Conservation (phyloP, 2,797 vertebrate species). For the Mormyrops boulengeri region DNA sequence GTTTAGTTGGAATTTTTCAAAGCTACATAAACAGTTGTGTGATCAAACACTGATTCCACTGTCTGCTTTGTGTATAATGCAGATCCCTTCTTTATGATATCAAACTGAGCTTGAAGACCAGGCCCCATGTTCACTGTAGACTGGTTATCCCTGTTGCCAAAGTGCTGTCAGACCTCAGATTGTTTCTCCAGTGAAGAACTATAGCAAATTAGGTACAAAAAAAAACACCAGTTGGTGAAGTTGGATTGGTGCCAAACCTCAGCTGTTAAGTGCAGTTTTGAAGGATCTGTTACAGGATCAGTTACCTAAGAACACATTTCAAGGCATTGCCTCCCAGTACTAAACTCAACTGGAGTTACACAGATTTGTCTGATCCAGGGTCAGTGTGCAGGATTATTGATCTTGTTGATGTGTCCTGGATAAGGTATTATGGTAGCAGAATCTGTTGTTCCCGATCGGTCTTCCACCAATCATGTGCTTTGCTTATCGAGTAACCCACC, state of each 20-base stretch:
- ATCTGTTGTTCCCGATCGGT: background rate
- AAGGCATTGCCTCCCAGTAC: background rate
- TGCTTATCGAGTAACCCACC: background rate
- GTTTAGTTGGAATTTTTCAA: background rate
- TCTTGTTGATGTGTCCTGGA: background rate
- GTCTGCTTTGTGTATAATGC: background rate
- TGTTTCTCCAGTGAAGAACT: background rate
- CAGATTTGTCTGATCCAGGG: background rate
- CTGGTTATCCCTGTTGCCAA: background rate
- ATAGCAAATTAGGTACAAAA: background rate
- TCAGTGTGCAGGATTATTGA: background rate
- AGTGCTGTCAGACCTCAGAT: background rate
- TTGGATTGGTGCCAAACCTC: background rate
- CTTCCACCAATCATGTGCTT: background rate
- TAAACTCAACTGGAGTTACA: background rate
- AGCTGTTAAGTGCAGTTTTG: background rate
- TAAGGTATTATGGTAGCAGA: background rate
- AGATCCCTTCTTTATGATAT: background rate
- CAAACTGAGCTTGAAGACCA: background rate
- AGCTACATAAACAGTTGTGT: background rate
- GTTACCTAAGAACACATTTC: background rate
- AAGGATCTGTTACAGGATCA: background rate
- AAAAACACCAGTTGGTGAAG: background rate
- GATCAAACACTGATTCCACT: background rate
- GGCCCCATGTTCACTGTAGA: background rate